A percentile compares a stretch with the other conserved stretches of the same genome.
phyloP scores from a whole-genome alignment of 2,888 invertebrate species.

The Brachypalpus laphriformis region DNA sequence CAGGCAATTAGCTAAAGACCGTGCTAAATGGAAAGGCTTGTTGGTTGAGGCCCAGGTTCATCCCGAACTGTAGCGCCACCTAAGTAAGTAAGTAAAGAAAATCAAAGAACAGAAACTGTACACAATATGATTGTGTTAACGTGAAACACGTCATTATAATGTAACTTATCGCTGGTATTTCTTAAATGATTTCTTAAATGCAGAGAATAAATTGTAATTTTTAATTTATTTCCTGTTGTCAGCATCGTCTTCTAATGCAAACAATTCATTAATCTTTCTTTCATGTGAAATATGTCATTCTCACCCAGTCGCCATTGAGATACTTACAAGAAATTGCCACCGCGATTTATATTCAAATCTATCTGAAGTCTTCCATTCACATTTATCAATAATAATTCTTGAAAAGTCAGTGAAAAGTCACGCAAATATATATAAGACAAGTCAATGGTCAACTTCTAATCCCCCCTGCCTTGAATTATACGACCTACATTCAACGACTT shows the following conservation, averaged over 20 bases:
- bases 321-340: background rate
- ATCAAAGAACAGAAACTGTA: too few species aligned
- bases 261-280: background rate
- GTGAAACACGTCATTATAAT: too few species aligned
- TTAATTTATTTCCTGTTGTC: background rate
- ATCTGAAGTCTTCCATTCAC: background rate
- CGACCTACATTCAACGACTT: constrained; percentile 45
- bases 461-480: constrained; percentile 32
- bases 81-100: too few species aligned
- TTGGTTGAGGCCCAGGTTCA: too few species aligned
- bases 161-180: too few species aligned
- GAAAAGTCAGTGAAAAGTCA: constrained; percentile 48
- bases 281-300: background rate
- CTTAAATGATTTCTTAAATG: too few species aligned
- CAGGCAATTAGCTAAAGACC: too few species aligned
- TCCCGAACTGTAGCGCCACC: too few species aligned
- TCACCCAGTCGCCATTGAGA: background rate
- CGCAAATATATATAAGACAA: constrained; percentile 24
- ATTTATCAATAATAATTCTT: background rate
- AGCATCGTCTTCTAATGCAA: background rate
- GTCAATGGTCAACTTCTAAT: constrained; percentile 61
- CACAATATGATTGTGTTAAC: too few species aligned
- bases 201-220: background rate
- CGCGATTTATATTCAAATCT: background rate
- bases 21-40: too few species aligned